These are phyloP conservation scores for Parazoanthus darwini DNA, from an alignment of 92 coral and sea anemone species.

Conservation along the genomic window DNA sequence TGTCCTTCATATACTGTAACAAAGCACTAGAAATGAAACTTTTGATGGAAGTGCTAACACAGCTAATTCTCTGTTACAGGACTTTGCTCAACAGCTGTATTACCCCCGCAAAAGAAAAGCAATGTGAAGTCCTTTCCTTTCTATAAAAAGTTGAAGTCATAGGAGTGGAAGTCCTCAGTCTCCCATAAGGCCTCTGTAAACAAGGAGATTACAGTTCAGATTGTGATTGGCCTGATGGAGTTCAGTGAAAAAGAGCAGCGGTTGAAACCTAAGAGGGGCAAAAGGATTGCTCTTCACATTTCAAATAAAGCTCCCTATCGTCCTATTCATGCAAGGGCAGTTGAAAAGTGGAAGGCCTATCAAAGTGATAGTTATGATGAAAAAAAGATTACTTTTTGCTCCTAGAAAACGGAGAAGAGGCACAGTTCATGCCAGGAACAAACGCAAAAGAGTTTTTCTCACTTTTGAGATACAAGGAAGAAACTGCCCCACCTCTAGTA, in stretches of 20 bases:
- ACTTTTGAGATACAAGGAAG: slow-evolving; percentile 49
- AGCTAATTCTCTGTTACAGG: slow-evolving; percentile 12
- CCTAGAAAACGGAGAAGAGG: slow-evolving; percentile 51
- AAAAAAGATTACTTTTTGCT: slow-evolving; percentile 52
- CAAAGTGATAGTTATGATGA: slow-evolving; percentile 51
- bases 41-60: neutral
- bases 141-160: slow-evolving; percentile 13
- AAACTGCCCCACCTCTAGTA: neutral
- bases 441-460: slow-evolving; percentile 39
- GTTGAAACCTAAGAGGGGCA: slow-evolving; percentile 46
- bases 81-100: neutral
- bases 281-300: slow-evolving; percentile 32
- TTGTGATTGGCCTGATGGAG: slow-evolving; percentile 41
- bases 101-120: slow-evolving; percentile 9
- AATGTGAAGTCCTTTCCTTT: slow-evolving; percentile 36
- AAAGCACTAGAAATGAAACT: slow-evolving; percentile 15
- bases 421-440: slow-evolving; percentile 60
- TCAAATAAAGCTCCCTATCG: slow-evolving; percentile 50
- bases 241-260: slow-evolving; percentile 24
- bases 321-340: slow-evolving; percentile 46
- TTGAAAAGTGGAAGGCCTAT: slow-evolving; percentile 51
- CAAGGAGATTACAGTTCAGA: slow-evolving; percentile 34
- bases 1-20: neutral
- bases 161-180: slow-evolving; percentile 41
- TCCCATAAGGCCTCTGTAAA: slow-evolving; percentile 5